phyloP scores from a whole-genome alignment of 2,888 invertebrate species.

The Callimorpha dominula region DNA sequence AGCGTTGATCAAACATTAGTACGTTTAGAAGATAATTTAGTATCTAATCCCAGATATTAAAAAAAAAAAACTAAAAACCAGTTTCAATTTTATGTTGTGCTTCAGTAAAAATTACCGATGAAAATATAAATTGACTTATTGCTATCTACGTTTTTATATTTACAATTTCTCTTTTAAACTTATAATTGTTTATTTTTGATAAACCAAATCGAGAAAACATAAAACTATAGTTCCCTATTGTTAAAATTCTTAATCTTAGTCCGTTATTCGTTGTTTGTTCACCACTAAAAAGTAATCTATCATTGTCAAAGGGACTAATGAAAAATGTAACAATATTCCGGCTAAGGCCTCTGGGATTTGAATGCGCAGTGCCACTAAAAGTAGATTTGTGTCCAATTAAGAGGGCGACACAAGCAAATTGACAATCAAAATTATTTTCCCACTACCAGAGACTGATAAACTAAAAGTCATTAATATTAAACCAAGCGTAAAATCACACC shows the following conservation, averaged over 20 bases:
- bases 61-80: too few species aligned
- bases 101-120: background rate
- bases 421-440: background rate
- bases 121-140: background rate
- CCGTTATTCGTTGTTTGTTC: conserved; percentile 10
- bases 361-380: background rate
- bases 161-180: background rate
- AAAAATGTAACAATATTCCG: conserved; percentile 7
- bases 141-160: background rate
- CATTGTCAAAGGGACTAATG: conserved; percentile 1
- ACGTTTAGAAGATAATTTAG: too few species aligned
- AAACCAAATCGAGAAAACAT: background rate
- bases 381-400: conserved; percentile 4
- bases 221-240: background rate
- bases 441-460: background rate
- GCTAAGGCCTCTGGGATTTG: background rate
- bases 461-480: conserved; percentile 2
- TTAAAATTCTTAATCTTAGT: background rate
- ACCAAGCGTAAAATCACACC: background rate
- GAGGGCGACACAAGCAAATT: background rate
- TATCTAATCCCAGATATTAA: too few species aligned
- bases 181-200: background rate
- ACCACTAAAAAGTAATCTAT: conserved; percentile 8
- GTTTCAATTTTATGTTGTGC: too few species aligned
- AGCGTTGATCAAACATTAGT: too few species aligned